Evolutionary conservation across 1,140 invertebrate genomes (phyloP).

Genomic region (Lasaia peninsularis): DNA sequence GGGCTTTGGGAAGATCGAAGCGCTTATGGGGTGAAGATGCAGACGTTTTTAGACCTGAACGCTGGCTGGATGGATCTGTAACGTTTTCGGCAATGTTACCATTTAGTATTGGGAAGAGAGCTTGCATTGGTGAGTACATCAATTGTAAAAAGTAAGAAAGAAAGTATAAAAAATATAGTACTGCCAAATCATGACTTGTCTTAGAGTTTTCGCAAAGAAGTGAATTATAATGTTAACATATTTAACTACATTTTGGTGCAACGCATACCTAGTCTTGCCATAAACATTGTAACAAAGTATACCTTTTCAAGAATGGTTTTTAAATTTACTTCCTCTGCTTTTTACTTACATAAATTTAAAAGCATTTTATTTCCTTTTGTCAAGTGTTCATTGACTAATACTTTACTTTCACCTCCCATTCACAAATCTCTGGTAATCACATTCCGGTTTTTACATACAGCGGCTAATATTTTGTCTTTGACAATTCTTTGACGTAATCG

Average conservation of each 20-base stretch:
- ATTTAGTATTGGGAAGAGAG: neutral
- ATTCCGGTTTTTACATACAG: conserved; percentile 17
- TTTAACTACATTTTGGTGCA: no score
- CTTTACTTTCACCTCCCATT: conserved; percentile 15
- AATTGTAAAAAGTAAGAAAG: no score
- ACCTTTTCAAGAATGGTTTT: no score
- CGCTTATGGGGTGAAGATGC: neutral
- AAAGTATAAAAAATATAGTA: no score
- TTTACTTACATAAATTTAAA: conserved; percentile 13
- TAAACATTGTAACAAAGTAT: no score
- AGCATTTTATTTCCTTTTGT: conserved; percentile 17
- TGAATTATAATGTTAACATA: no score
- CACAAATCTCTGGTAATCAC: conserved; percentile 16
- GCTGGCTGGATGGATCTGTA: neutral
- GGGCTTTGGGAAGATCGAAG: neutral
- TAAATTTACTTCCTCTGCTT: conserved; percentile 10
- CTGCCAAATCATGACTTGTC: no score
- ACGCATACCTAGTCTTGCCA: no score
- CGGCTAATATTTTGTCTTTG: conserved; percentile 21
- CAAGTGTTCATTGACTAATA: conserved; percentile 21
- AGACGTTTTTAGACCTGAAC: neutral
- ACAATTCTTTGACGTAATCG: conserved; percentile 15
- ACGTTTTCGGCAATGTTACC: neutral
- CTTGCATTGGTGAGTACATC: neutral
- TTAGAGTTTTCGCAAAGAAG: no score